phyloP scores from a whole-genome alignment of 2,113 vertebrate genomes.

The Colaptes auratus region DNA sequence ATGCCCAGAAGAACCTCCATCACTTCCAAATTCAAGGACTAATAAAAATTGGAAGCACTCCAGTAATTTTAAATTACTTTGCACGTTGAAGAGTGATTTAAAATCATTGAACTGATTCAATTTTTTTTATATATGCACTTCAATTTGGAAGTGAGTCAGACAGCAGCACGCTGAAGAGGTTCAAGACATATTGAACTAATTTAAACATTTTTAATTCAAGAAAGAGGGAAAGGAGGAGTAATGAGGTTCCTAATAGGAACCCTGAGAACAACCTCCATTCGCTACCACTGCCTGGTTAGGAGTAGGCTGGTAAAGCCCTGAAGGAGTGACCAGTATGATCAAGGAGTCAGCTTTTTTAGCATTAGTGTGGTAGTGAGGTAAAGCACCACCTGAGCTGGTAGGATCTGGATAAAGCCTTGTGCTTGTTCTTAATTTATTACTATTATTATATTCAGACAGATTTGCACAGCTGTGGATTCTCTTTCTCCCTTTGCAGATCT shows the following conservation, averaged over 20 bases:
- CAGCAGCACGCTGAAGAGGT: slow-evolving; percentile 63
- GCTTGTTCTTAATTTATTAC: background rate
- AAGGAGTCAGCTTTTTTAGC: background rate
- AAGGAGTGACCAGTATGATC: background rate
- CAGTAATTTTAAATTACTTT: slow-evolving; percentile 85
- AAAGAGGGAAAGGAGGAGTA: slow-evolving; percentile 66
- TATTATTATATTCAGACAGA: background rate
- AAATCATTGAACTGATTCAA: slow-evolving; percentile 81
- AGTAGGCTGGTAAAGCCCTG: background rate
- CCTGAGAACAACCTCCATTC: background rate
- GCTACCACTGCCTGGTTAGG: background rate
- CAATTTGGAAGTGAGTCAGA: slow-evolving; percentile 80
- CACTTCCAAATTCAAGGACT: slow-evolving; percentile 82
- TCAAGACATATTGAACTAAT: slow-evolving; percentile 68
- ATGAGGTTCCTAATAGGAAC: slow-evolving; percentile 45
- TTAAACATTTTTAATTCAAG: slow-evolving; percentile 62
- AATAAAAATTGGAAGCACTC: slow-evolving; percentile 85
- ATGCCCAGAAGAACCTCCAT: slow-evolving; percentile 76
- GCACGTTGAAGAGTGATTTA: slow-evolving; percentile 82
- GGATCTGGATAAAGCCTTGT: background rate
- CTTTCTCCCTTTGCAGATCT: background rate
- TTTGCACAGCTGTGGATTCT: background rate
- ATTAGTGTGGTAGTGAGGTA: background rate
- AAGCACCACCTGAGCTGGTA: background rate
- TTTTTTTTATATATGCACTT: slow-evolving; percentile 78